These are phyloP conservation scores for Ptychoptera contaminata DNA, from an alignment of 2,888 invertebrate genomes.

Conservation along the genomic window DNA sequence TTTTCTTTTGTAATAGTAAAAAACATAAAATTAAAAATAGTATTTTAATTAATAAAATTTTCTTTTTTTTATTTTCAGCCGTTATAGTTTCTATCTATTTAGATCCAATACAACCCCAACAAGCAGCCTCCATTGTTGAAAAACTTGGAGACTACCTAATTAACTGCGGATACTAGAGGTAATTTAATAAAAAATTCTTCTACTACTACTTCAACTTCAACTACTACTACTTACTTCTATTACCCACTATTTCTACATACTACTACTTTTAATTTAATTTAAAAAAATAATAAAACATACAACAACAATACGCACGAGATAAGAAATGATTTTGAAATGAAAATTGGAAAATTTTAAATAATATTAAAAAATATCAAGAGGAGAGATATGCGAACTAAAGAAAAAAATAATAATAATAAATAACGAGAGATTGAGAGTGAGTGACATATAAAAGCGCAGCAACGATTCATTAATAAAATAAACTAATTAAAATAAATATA, in stretches of 20 bases:
- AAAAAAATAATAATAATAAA: neutral
- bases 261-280: too few species aligned
- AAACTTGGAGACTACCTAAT: constrained; percentile 95
- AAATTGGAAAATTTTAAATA: too few species aligned
- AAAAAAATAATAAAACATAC: too few species aligned
- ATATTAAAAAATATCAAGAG: too few species aligned
- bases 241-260: too few species aligned
- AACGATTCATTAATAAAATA: neutral
- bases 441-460: neutral
- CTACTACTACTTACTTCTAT: too few species aligned
- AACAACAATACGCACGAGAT: too few species aligned
- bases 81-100: constrained; percentile 88
- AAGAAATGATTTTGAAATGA: too few species aligned
- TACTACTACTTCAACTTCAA: too few species aligned
- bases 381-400: neutral
- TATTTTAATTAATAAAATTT: neutral
- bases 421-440: neutral
- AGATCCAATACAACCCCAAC: constrained; percentile 93
- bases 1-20: too few species aligned
- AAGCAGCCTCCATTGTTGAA: constrained; percentile 92
- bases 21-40: too few species aligned
- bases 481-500: neutral
- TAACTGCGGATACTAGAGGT: constrained; percentile 89
- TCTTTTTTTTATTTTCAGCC: constrained; percentile 44
- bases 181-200: constrained; percentile 7